Evolutionary conservation across 2,113 vertebrate genomes (phyloP).

Genomic region (Thymallus thymallus): DNA sequence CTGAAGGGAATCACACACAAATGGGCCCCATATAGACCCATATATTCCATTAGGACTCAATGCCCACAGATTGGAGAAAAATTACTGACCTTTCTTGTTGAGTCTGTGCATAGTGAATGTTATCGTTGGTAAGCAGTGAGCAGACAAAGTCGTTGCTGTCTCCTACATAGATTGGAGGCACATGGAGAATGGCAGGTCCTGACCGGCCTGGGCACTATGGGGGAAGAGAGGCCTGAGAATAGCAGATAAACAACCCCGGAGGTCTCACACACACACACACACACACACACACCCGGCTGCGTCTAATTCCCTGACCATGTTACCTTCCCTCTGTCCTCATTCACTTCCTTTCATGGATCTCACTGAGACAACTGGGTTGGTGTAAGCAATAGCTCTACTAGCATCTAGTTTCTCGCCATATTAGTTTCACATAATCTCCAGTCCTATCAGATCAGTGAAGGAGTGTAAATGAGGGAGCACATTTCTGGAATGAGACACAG

Average conservation of each 20-base stretch:
- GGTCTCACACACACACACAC: no score
- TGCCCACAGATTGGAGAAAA: conserved; percentile 15
- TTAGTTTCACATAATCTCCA: no score
- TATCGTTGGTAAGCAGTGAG: conserved; percentile 51
- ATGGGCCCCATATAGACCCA: conserved; percentile 36
- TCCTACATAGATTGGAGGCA: conserved; percentile 37
- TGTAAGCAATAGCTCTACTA: neutral
- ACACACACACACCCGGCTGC: no score
- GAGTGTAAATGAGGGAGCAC: neutral
- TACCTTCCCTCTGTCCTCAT: no score
- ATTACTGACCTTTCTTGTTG: conserved; percentile 47
- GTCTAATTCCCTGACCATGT: no score
- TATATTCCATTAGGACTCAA: conserved; percentile 31
- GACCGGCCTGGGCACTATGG: neutral
- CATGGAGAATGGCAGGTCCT: conserved; percentile 29
- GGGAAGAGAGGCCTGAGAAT: conserved; percentile 28
- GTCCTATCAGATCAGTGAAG: no score
- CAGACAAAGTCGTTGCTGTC: conserved; percentile 21
- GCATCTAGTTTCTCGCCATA: neutral
- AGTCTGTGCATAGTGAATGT: conserved; percentile 52
- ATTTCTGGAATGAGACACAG: conserved; percentile 2
- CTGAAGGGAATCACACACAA: conserved; percentile 44
- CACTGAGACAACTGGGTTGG: no score
- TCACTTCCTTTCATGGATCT: no score
- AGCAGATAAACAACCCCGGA: conserved; percentile 45